Percentiles rank a stretch among this genome's conserved stretches.
Conservation (phyloP, 1,140 invertebrate genomes). For the Alviniconcha marisindica region DNA sequence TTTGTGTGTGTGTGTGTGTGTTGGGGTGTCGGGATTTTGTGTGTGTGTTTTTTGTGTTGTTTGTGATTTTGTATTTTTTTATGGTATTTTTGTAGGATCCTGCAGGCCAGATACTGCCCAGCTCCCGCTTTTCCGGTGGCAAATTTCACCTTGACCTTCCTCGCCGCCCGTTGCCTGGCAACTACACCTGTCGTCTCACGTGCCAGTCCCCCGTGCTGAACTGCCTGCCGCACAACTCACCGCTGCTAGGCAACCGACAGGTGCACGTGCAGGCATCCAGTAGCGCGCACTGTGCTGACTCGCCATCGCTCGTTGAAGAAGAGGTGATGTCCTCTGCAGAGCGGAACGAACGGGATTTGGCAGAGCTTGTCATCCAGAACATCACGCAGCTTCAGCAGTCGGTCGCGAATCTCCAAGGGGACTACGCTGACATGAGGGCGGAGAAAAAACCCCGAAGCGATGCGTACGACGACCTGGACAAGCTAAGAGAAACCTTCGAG, state of each 20-base stretch:
- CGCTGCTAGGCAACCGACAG: background rate
- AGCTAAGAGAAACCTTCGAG: no score
- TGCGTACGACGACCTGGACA: no score
- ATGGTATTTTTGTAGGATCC: background rate
- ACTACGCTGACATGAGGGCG: background rate
- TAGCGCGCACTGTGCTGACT: background rate
- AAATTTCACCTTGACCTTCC: conserved; percentile 14
- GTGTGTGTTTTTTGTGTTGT: background rate
- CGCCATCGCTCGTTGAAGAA: background rate
- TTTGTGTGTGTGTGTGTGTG: background rate
- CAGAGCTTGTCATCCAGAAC: background rate
- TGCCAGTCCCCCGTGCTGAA: background rate
- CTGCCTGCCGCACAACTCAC: background rate
- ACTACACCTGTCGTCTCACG: conserved; percentile 2
- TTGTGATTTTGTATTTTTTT: background rate
- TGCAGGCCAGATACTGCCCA: background rate
- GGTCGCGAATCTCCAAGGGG: background rate
- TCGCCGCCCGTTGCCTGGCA: background rate
- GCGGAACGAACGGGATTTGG: background rate
- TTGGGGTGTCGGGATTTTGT: background rate
- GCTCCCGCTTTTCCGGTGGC: background rate
- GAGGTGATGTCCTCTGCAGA: background rate
- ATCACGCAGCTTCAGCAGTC: background rate
- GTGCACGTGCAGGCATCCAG: background rate
- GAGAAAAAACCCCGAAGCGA: no score